These are phyloP conservation scores for Crenichthys baileyi DNA, from an alignment of 2,797 vertebrate species.

Conservation along the genomic window DNA sequence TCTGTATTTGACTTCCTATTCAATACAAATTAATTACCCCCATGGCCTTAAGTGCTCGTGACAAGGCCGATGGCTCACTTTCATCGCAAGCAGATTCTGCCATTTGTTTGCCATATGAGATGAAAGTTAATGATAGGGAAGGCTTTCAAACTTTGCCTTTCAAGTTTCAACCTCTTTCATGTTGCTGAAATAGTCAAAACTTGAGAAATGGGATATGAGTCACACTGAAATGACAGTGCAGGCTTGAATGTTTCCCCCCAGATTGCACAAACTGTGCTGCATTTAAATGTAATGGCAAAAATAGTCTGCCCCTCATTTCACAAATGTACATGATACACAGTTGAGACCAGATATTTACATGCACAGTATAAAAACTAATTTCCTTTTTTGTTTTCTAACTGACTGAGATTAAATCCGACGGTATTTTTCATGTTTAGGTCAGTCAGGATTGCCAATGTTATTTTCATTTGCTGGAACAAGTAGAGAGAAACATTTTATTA, in stretches of 20 bases:
- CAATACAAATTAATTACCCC: constrained; percentile 68
- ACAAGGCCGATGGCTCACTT: constrained; percentile 63
- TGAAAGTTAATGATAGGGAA: constrained; percentile 58
- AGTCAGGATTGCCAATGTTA: neutral
- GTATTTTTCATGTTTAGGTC: neutral
- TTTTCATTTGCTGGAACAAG: neutral
- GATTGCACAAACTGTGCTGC: constrained; percentile 38
- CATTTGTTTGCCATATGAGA: constrained; percentile 63
- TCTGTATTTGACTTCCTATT: constrained; percentile 53
- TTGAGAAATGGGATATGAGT: constrained; percentile 56
- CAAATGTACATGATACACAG: constrained; percentile 12
- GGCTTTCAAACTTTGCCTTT: constrained; percentile 63
- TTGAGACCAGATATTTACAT: neutral
- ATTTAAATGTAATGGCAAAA: constrained; percentile 12
- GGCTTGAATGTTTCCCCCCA: constrained; percentile 48
- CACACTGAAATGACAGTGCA: constrained; percentile 32
- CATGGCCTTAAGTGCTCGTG: constrained; percentile 61
- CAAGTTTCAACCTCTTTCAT: constrained; percentile 62
- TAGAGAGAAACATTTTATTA: neutral
- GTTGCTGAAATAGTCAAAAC: constrained; percentile 38
- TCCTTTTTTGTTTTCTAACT: neutral
- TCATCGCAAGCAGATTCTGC: constrained; percentile 64
- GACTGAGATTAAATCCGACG: neutral
- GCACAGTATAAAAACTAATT: too few relatives aligned
- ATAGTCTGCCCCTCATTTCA: constrained; percentile 11